Percentiles rank a stretch among this genome's conserved stretches.
phyloP scores from a whole-genome alignment of 2,113 vertebrate genomes.

The Chascanopsetta lugubris region DNA sequence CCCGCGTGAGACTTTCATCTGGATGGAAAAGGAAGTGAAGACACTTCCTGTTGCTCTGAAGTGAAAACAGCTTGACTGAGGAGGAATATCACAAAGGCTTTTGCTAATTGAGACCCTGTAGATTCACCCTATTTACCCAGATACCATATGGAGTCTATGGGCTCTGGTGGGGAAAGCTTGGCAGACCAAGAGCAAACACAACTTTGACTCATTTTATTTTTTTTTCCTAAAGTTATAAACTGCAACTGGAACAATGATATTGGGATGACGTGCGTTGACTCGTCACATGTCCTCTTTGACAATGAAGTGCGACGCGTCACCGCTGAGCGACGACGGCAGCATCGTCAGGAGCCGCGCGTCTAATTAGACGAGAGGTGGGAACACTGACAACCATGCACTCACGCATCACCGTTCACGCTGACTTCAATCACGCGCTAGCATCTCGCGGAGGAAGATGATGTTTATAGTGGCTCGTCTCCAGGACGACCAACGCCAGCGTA shows the following conservation, averaged over 20 bases:
- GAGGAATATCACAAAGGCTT: slow-evolving; percentile 36
- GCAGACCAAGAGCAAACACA: slow-evolving; percentile 13
- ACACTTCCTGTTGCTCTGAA: slow-evolving; percentile 5
- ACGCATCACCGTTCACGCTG: background rate
- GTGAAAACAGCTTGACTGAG: slow-evolving; percentile 3
- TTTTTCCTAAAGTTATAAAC: background rate
- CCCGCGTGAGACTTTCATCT: background rate
- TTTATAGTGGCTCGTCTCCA: slow-evolving; percentile 68
- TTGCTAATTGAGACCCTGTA: slow-evolving; percentile 61
- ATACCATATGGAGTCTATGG: slow-evolving; percentile 4
- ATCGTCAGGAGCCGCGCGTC: background rate
- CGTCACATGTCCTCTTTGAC: too few relatives aligned
- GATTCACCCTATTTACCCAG: slow-evolving; percentile 54
- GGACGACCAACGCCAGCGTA: slow-evolving; percentile 48
- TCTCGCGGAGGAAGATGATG: slow-evolving; percentile 60
- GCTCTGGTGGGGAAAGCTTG: slow-evolving; percentile 32
- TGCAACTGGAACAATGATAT: background rate
- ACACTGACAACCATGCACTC: slow-evolving; percentile 17
- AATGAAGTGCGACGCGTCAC: background rate
- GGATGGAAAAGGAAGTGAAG: background rate
- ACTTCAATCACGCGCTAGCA: slow-evolving; percentile 37
- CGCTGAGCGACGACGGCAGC: background rate
- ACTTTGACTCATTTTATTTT: background rate
- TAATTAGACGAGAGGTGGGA: slow-evolving; percentile 21
- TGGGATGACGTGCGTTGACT: too few relatives aligned